Percentiles rank a stretch among this genome's conserved stretches.
Evolutionary conservation across 2,797 vertebrate genomes (phyloP).

Genomic region (Spondyliosoma cantharus): DNA sequence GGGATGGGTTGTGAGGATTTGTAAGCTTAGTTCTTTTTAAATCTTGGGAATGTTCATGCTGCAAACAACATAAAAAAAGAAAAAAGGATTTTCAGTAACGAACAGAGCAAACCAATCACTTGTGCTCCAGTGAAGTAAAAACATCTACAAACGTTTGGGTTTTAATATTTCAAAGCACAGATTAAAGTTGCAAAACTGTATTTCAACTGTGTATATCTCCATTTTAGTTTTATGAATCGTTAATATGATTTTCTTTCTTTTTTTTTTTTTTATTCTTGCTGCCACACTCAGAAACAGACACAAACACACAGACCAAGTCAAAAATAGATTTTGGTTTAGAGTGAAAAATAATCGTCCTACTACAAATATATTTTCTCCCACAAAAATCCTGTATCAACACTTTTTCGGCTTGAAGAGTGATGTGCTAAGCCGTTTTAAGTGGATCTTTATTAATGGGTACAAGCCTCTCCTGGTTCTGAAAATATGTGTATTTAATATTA

Average conservation of each 20-base stretch:
- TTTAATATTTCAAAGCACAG: not conserved
- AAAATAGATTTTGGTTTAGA: not conserved
- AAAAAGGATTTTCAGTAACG: not conserved
- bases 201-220: not conserved
- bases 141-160: not conserved
- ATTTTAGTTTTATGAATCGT: not conserved
- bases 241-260: not conserved
- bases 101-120: not conserved
- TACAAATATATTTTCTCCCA: not conserved
- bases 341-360: not conserved
- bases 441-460: constrained; percentile 35
- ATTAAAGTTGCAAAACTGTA: not conserved
- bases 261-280: not conserved
- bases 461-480: constrained; percentile 19
- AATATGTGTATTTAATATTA: constrained; percentile 51
- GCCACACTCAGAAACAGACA: not conserved
- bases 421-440: constrained; percentile 34
- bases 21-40: not conserved
- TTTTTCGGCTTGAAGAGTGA: constrained; percentile 12
- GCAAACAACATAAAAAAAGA: not conserved
- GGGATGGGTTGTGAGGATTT: not conserved
- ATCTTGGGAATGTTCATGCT: not conserved
- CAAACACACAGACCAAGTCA: not conserved
- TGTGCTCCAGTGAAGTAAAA: not conserved
- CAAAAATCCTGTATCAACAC: not conserved